Base-by-base conservation (phyloP, 2,113 vertebrate genomes). In the Leptodactylus fuscus region DNA sequence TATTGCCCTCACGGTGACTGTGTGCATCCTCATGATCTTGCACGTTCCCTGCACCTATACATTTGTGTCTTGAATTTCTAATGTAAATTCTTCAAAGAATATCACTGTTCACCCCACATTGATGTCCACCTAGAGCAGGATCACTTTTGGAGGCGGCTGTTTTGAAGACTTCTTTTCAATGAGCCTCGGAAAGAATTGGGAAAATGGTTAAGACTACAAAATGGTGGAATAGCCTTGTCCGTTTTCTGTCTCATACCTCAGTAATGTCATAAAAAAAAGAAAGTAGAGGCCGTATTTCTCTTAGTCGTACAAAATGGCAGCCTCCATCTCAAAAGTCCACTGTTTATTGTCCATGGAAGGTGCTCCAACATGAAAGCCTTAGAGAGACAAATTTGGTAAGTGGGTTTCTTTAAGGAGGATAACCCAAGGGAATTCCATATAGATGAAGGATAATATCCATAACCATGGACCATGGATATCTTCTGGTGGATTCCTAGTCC, bases 281-380 rank as follows among this genome's bases (percentile, higher is more conserved):
- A 71, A 12, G 1, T 41, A 41, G 24, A 6, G 38, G 0, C 70
- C 4, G 0, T 1, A 13, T 15, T 12, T 34, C 79, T 20, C 1
- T 44, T 34, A 12, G n/a, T 51, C 20, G 2, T 1, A 70, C 18
- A 46, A 41, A 32, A 49, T 81, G 41, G 18, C 44, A 34, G 62
- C 29, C 80, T 46, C 24, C 62, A 69, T 10, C 12, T 22, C 58
- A 22, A 48, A 27, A 81, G 22, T 8, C 44, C 27, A 32, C 29
- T 36, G 1, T 12, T 36, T 22, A 32, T 34, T 70, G 4, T 41
- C 46, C 27, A 22, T 81, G 79, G 41, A 44, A 62, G 27, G n/a
- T 32, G 36, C 62, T 48, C 44, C 79, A 46, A 46, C 36, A 48
- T 34, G 62, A 70, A 81, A 36, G 46, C 44, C 32, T 67, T 67